Evolutionary conservation across 1,140 invertebrate species (phyloP).

Genomic region (Drosophila nannoptera): DNA sequence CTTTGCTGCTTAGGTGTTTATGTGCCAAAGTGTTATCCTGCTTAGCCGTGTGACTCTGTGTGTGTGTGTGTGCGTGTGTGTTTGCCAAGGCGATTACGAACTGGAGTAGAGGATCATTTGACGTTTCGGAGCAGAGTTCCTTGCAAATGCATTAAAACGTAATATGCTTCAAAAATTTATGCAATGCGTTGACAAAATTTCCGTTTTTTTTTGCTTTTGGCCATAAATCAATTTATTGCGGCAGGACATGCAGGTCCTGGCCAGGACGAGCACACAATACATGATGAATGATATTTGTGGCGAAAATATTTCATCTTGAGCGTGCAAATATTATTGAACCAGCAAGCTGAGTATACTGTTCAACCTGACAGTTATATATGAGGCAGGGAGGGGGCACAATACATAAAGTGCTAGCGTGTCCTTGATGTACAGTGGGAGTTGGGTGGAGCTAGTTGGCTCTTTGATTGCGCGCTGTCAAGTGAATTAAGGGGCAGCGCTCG

Average conservation of each 20-base stretch:
- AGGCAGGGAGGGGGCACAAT: slow-evolving; percentile 1
- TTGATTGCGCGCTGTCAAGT: slow-evolving; percentile 42
- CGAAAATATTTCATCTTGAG: slow-evolving; percentile 52
- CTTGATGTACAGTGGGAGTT: not conserved
- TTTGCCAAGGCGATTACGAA: slow-evolving; percentile 33
- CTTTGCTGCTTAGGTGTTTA: slow-evolving; percentile 66
- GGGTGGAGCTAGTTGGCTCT: not conserved
- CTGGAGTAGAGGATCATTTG: slow-evolving; percentile 25
- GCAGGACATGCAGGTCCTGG: slow-evolving; percentile 18
- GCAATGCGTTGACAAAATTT: slow-evolving; percentile 49
- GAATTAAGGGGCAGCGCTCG: slow-evolving; percentile 24
- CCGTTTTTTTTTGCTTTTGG: slow-evolving; percentile 19
- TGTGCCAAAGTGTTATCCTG: slow-evolving; percentile 66
- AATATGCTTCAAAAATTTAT: slow-evolving; percentile 58
- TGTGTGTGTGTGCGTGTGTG: slow-evolving; percentile 24
- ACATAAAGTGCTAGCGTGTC: slow-evolving; percentile 13
- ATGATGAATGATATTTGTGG: slow-evolving; percentile 71
- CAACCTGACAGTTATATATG: slow-evolving; percentile 40
- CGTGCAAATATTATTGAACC: slow-evolving; percentile 72
- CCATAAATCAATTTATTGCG: slow-evolving; percentile 67
- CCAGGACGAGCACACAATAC: slow-evolving; percentile 21
- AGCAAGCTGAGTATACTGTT: slow-evolving; percentile 48
- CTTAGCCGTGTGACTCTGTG: slow-evolving; percentile 45
- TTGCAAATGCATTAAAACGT: slow-evolving; percentile 48
- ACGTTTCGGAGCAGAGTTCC: slow-evolving; percentile 29